Evolutionary conservation across 2,797 vertebrate genomes (phyloP).

Genomic region (Rhyacichthys aspro): DNA sequence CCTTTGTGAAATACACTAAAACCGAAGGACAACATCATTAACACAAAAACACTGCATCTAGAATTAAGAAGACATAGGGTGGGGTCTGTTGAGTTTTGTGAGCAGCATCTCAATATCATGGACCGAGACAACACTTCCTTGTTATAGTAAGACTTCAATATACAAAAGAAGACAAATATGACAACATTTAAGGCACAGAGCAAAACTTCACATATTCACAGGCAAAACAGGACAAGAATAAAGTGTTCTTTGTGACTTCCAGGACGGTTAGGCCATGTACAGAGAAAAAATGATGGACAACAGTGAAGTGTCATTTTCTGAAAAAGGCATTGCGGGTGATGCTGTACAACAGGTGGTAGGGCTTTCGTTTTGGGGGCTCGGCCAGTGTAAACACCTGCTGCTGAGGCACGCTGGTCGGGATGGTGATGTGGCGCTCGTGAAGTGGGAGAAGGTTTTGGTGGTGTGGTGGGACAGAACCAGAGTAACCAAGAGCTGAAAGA

Average conservation of each 20-base stretch:
- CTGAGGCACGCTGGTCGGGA: constrained; percentile 94
- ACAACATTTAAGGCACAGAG: constrained; percentile 48
- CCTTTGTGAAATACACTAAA: constrained; percentile 72
- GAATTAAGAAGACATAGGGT: constrained; percentile 46
- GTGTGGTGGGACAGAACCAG: constrained; percentile 79
- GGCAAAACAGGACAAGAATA: constrained; percentile 31
- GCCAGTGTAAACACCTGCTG: constrained; percentile 96
- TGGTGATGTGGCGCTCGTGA: constrained; percentile 94
- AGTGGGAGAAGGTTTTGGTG: constrained; percentile 91
- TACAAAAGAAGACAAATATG: constrained; percentile 39
- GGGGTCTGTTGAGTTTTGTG: constrained; percentile 32
- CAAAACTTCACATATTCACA: constrained; percentile 54
- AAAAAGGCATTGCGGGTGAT: constrained; percentile 91
- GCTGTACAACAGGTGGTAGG: constrained; percentile 89
- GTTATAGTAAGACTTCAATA: constrained; percentile 58
- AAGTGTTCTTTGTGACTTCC: constrained; percentile 58
- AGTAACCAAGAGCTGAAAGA: constrained; percentile 81
- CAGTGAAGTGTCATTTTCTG: constrained; percentile 83
- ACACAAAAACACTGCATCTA: constrained; percentile 46
- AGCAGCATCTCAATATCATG: constrained; percentile 72
- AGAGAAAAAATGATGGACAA: not conserved
- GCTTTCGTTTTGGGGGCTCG: constrained; percentile 94
- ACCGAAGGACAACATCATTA: constrained; percentile 60
- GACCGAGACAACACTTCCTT: constrained; percentile 60
- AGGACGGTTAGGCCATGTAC: constrained; percentile 37